Percentiles rank a stretch among this genome's conserved stretches.
Conservation (phyloP, 2,113 vertebrate genomes). For the Columbina picui region DNA sequence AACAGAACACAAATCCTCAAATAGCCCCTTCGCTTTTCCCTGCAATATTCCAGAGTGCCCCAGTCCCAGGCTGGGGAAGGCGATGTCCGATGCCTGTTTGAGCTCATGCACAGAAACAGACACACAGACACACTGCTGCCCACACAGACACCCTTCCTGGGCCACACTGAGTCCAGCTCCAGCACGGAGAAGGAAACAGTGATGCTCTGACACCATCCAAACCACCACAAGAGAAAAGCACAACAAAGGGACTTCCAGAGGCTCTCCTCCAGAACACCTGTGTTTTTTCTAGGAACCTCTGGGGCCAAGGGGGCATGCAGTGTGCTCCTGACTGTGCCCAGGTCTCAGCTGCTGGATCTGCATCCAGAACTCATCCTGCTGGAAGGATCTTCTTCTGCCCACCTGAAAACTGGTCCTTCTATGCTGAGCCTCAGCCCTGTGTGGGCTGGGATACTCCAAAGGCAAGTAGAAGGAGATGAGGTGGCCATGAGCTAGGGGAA, state of each 20-base stretch:
- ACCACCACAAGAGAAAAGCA: not conserved
- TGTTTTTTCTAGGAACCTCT: not conserved
- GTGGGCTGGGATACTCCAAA: not conserved
- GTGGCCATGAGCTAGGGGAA: not conserved
- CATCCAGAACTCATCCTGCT: not conserved
- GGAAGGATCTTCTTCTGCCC: not conserved
- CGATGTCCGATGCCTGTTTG: rapidly evolving
- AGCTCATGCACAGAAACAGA: not conserved
- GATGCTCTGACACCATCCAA: not conserved
- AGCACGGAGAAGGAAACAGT: not conserved
- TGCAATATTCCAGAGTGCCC: not conserved
- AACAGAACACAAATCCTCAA: constrained; percentile 45
- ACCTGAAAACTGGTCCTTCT: not conserved
- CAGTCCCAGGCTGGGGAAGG: not conserved
- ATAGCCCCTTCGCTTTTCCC: not conserved
- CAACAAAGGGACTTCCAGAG: not conserved
- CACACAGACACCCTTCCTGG: not conserved
- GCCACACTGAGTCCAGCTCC: not conserved
- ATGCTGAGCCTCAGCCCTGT: not conserved
- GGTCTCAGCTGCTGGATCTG: not conserved
- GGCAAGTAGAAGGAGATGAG: not conserved
- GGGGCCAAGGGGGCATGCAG: not conserved
- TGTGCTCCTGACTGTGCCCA: rapidly evolving
- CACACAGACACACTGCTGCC: not conserved
- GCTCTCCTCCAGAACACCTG: not conserved